Conservation (phyloP, 2,113 vertebrate species). For the Camelus bactrianus region DNA sequence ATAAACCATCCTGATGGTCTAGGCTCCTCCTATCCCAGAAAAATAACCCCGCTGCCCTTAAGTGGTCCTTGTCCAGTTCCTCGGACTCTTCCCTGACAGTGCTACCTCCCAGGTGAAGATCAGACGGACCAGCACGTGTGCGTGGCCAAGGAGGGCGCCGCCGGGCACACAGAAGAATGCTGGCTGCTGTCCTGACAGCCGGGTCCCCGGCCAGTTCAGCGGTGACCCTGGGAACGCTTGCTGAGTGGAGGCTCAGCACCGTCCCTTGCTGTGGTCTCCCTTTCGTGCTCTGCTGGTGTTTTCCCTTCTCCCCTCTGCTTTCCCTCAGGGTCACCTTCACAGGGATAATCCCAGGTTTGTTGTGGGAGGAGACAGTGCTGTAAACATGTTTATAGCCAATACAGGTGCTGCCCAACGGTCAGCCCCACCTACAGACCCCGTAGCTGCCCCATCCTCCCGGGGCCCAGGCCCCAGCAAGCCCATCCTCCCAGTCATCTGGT, state of each 20-base stretch:
- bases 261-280: background rate
- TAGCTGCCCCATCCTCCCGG: background rate
- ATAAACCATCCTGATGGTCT: background rate
- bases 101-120: background rate
- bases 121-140: fast-evolving
- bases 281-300: background rate
- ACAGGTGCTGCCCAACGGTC: background rate
- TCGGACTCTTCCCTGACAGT: background rate
- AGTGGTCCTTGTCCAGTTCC: too few relatives aligned
- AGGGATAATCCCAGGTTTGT: background rate
- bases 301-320: background rate
- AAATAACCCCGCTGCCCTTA: background rate
- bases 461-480: background rate
- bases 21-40: background rate
- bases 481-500: background rate
- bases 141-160: fast-evolving
- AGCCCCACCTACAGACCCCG: background rate
- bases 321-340: conserved; percentile 48
- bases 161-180: fast-evolving
- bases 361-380: background rate
- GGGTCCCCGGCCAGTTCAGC: fast-evolving
- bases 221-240: background rate
- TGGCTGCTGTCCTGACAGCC: fast-evolving
- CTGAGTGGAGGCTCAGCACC: background rate
- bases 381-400: conserved; percentile 46